phyloP scores from a whole-genome alignment of 2,888 invertebrate genomes.

The Crematogaster levior region DNA sequence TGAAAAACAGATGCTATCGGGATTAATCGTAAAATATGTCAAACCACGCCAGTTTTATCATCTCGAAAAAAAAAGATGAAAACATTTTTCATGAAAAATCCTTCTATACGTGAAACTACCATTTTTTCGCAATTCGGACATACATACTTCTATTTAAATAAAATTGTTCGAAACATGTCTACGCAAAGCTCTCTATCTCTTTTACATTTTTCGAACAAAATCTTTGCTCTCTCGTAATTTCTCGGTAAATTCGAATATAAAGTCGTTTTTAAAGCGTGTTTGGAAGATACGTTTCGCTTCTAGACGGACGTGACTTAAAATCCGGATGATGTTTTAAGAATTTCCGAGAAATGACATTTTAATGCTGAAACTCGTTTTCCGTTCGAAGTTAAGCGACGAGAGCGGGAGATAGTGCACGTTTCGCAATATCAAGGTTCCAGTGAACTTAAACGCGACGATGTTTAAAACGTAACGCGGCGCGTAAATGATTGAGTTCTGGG shows the following conservation, averaged over 20 bases:
- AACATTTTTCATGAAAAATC: constrained; percentile 32
- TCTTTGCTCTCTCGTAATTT: constrained; percentile 21
- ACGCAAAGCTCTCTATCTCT: constrained; percentile 8
- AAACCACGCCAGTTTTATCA: background rate
- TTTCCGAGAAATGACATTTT: constrained; percentile 41
- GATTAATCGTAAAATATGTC: constrained; percentile 47
- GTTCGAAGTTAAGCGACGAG: constrained; percentile 30
- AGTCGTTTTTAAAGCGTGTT: constrained; percentile 1
- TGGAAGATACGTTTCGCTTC: background rate
- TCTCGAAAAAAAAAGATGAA: constrained; percentile 8
- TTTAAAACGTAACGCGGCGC: constrained; percentile 47
- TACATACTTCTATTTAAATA: constrained; percentile 8
- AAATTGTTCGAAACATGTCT: background rate
- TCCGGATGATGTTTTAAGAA: constrained; percentile 43
- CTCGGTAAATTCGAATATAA: constrained; percentile 32
- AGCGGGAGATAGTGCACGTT: constrained; percentile 29
- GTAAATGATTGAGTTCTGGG: constrained; percentile 43
- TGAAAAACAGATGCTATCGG: constrained; percentile 21
- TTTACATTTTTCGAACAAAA: constrained; percentile 8
- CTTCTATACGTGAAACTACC: background rate
- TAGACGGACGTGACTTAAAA: constrained; percentile 41
- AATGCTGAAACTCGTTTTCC: constrained; percentile 34
- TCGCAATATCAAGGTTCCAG: constrained; percentile 26
- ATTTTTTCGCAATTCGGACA: constrained; percentile 24
- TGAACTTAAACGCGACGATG: constrained; percentile 37